Conservation (phyloP, 2,797 vertebrate genomes). For the Notolabrus celidotus region DNA sequence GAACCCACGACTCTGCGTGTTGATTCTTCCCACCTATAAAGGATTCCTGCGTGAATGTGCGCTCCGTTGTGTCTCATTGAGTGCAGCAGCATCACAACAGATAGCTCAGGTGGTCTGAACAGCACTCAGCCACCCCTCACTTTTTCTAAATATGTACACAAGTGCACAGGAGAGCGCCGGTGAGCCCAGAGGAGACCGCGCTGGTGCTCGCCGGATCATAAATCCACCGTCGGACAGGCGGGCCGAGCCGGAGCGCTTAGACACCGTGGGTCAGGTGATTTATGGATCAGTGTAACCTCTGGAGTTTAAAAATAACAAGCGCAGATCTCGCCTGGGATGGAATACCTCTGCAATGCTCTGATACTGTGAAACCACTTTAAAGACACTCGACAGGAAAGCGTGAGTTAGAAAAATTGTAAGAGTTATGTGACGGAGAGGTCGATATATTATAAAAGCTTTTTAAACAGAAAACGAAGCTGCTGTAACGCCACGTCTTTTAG, state of each 20-base stretch:
- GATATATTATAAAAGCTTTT: conserved; percentile 48
- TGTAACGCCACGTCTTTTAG: conserved; percentile 59
- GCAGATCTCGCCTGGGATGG: conserved; percentile 71
- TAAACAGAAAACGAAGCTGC: conserved; percentile 40
- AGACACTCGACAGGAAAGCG: conserved; percentile 55
- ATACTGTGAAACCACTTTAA: conserved; percentile 72
- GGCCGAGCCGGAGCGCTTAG: conserved; percentile 67
- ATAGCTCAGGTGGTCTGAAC: conserved; percentile 47
- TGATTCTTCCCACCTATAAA: conserved; percentile 60
- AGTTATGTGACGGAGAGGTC: conserved; percentile 44
- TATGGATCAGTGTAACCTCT: conserved; percentile 77
- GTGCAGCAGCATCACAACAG: conserved; percentile 53
- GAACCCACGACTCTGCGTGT: conserved; percentile 34
- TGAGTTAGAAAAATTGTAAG: conserved; percentile 34
- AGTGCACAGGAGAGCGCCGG: conserved; percentile 66
- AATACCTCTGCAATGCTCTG: conserved; percentile 60
- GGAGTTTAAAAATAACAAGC: conserved; percentile 82
- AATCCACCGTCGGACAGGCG: conserved; percentile 68
- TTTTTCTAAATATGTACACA: conserved; percentile 79
- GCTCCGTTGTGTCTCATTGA: conserved; percentile 43
- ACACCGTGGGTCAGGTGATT: conserved; percentile 70
- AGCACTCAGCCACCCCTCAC: conserved; percentile 63
- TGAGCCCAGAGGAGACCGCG: conserved; percentile 52
- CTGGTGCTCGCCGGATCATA: conserved; percentile 59
- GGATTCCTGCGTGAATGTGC: conserved; percentile 17